These are phyloP conservation scores for Ornithorhynchus anatinus DNA, from an alignment of 2,113 vertebrate species.

Conservation along the genomic window DNA sequence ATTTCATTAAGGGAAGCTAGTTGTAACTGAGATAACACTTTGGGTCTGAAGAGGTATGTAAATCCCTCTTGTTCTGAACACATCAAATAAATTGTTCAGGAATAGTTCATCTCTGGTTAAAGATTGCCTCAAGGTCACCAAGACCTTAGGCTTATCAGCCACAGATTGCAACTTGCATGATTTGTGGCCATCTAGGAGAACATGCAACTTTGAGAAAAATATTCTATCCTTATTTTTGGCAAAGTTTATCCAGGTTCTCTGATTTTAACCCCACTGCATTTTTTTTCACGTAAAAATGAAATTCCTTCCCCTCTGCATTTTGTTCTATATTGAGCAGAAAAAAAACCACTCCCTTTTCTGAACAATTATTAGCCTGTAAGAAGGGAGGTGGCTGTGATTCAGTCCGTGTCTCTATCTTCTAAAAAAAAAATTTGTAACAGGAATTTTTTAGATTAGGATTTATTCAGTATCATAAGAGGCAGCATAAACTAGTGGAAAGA, in stretches of 20 bases:
- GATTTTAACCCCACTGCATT: fast-evolving
- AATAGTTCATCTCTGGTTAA: conserved; percentile 7
- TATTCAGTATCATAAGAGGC: conserved; percentile 7
- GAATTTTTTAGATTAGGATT: too few species aligned
- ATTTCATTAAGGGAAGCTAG: not conserved
- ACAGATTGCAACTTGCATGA: not conserved
- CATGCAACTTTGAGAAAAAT: not conserved
- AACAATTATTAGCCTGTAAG: not conserved
- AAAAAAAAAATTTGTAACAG: too few species aligned
- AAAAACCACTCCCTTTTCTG: not conserved
- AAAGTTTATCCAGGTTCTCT: fast-evolving
- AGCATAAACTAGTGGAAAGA: too few species aligned
- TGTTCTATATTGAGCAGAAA: not conserved
- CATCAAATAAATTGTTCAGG: not conserved
- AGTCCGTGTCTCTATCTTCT: not conserved
- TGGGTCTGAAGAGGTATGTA: not conserved
- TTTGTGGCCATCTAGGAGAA: conserved; percentile 1
- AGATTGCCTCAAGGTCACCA: not conserved
- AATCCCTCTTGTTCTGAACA: not conserved
- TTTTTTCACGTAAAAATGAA: not conserved
- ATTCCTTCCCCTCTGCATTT: not conserved
- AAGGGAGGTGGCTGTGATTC: not conserved
- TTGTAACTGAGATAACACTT: not conserved
- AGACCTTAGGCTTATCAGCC: conserved; percentile 21
- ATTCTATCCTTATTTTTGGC: fast-evolving